phyloP scores from a whole-genome alignment of 2,888 invertebrate species.

The Lottia scabra region DNA sequence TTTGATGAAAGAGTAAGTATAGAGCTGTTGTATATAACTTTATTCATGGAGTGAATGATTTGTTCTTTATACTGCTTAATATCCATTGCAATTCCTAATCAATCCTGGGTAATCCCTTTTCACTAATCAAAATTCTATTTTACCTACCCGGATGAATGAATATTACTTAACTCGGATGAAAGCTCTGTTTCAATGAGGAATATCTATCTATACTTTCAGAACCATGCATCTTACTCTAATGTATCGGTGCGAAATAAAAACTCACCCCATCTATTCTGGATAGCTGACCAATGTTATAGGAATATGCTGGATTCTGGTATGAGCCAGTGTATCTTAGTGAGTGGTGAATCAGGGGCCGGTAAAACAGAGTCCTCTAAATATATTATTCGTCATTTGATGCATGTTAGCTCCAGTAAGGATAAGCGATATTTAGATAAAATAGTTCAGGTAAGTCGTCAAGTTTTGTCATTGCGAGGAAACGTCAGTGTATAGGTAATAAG shows the following conservation, averaged over 20 bases:
- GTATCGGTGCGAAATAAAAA: conserved; percentile 33
- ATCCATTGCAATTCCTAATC: too few relatives aligned
- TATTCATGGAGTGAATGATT: too few relatives aligned
- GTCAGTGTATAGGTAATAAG: too few relatives aligned
- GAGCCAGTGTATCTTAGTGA: conserved; percentile 59
- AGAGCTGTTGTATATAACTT: background rate
- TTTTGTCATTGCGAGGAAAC: too few relatives aligned
- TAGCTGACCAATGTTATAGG: conserved; percentile 47
- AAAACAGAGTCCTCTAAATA: conserved; percentile 63
- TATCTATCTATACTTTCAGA: conserved; percentile 26
- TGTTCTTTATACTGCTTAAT: too few relatives aligned
- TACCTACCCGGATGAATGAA: too few relatives aligned
- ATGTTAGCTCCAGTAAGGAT: conserved; percentile 48
- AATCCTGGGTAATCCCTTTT: too few relatives aligned
- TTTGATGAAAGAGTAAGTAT: conserved; percentile 53
- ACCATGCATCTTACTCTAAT: conserved; percentile 44
- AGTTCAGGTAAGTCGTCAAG: conserved; percentile 46
- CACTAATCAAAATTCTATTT: too few relatives aligned
- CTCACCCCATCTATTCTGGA: conserved; percentile 51
- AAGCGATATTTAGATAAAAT: conserved; percentile 57
- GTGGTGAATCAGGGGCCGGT: conserved; percentile 62
- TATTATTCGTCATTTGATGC: conserved; percentile 60
- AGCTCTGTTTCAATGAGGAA: background rate
- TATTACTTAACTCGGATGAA: background rate
- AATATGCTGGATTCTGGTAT: conserved; percentile 39